A percentile compares a stretch with the other conserved stretches of the same genome.
These are phyloP conservation scores for Patella depressa DNA, from an alignment of 2,888 invertebrate genomes.

Conservation along the genomic window DNA sequence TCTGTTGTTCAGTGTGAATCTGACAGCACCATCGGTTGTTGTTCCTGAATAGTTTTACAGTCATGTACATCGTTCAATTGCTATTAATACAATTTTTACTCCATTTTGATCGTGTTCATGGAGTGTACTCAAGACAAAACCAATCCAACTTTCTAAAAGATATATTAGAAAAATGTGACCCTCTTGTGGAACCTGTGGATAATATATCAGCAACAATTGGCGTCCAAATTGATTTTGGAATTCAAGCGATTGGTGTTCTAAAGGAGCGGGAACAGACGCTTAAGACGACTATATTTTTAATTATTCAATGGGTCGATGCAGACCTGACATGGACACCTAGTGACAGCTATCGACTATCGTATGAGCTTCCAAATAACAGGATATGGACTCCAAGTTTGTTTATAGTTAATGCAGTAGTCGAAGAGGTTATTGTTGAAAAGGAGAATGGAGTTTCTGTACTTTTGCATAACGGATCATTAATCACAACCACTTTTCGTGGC, in stretches of 20 bases:
- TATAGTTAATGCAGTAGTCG: background rate
- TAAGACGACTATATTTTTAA: background rate
- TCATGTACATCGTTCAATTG: no score
- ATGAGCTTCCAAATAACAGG: background rate
- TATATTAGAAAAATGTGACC: slow-evolving; percentile 1
- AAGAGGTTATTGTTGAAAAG: background rate
- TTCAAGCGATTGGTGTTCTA: background rate
- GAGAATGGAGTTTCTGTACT: background rate
- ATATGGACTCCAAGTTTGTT: background rate
- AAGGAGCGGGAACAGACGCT: background rate
- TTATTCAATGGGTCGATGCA: background rate
- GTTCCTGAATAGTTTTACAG: no score
- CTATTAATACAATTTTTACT: no score
- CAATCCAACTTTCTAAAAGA: background rate
- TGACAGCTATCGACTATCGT: background rate
- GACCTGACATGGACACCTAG: background rate
- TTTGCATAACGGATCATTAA: background rate
- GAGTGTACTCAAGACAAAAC: background rate
- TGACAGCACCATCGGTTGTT: no score
- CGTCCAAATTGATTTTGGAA: background rate
- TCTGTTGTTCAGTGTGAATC: no score
- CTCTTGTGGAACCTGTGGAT: background rate
- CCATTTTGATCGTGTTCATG: no score
- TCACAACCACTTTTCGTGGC: background rate
- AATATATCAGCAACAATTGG: background rate